phyloP scores from a whole-genome alignment of 37 sponge, comb jelly and placozoan genomes.

The Halichondria panicea region DNA sequence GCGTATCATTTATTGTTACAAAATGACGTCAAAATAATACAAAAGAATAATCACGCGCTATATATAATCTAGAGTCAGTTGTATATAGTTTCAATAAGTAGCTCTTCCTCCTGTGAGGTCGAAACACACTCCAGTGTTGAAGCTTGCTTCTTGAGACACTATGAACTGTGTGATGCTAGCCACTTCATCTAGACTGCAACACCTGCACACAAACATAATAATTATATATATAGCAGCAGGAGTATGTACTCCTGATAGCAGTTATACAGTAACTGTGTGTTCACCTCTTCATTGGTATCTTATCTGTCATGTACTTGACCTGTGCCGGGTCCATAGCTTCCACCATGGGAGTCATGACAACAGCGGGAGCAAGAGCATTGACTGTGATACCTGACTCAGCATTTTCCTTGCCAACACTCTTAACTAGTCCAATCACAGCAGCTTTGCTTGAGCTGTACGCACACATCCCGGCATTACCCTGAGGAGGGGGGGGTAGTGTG shows the following conservation, averaged over 20 bases:
- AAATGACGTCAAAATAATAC: too few relatives aligned
- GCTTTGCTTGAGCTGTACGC: conserved; percentile 79
- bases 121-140: conserved; percentile 75
- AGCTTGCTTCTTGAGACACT: conserved; percentile 67
- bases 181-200: conserved; percentile 68
- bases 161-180: conserved; percentile 67
- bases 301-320: conserved; percentile 71
- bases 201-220: conserved; percentile 24
- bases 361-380: conserved; percentile 79
- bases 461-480: conserved; percentile 79
- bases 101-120: conserved; percentile 81
- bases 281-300: conserved; percentile 79
- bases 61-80: too few relatives aligned
- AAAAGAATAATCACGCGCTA: too few relatives aligned
- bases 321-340: conserved; percentile 56
- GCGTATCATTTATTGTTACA: too few relatives aligned
- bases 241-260: neutral
- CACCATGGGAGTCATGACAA: conserved; percentile 68
- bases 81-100: conserved; percentile 65
- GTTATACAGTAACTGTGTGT: neutral
- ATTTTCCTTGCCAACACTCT: conserved; percentile 77
- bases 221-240: conserved; percentile 3
- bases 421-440: conserved; percentile 74
- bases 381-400: conserved; percentile 73
- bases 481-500: neutral